These are phyloP conservation scores for Eumacrocentrus americanus DNA, from an alignment of 2,888 invertebrate genomes.

Conservation along the genomic window DNA sequence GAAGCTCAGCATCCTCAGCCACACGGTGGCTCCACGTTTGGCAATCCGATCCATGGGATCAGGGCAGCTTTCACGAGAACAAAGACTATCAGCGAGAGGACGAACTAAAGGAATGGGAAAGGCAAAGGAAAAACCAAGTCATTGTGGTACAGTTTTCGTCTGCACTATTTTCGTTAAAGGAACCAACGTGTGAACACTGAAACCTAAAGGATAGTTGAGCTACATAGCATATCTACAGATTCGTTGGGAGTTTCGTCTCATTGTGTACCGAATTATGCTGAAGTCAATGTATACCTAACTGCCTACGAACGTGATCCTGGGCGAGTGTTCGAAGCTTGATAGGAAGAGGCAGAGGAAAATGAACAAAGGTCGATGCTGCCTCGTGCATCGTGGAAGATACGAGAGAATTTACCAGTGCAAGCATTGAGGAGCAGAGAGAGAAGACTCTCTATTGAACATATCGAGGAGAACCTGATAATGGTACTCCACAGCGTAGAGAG, in stretches of 20 bases:
- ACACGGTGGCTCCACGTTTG: background rate
- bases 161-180: no score
- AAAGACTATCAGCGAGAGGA: background rate
- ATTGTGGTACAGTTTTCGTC: no score
- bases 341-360: slow-evolving; percentile 1
- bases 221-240: no score
- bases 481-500: background rate
- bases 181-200: no score
- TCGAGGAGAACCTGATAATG: no score
- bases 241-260: no score
- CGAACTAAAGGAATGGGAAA: background rate
- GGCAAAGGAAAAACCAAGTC: background rate
- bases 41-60: slow-evolving; percentile 18
- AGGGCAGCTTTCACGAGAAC: slow-evolving; percentile 10
- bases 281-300: slow-evolving; percentile 8
- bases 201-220: no score
- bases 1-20: background rate
- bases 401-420: slow-evolving; percentile 19
- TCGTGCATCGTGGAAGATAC: slow-evolving; percentile 24
- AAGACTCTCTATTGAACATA: slow-evolving; percentile 23
- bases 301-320: slow-evolving; percentile 20
- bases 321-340: slow-evolving; percentile 24
- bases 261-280: no score
- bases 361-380: slow-evolving; percentile 10
- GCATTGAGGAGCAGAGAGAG: no score